Conservation (phyloP, 1,140 invertebrate species). For the Drosophila repleta region DNA sequence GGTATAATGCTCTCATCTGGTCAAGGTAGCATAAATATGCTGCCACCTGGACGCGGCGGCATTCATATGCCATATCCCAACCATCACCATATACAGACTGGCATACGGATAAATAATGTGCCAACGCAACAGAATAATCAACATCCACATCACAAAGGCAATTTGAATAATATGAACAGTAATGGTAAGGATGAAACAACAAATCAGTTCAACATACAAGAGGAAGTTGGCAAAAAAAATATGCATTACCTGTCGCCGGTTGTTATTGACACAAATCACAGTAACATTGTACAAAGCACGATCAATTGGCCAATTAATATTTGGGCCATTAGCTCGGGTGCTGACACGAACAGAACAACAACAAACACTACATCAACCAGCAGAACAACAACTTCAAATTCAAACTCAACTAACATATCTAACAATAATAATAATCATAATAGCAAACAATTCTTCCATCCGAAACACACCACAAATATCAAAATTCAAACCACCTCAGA, state of each 20-base stretch:
- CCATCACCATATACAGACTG: slow-evolving; percentile 76
- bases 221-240: slow-evolving; percentile 33
- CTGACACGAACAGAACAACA: neutral
- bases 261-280: slow-evolving; percentile 62
- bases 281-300: slow-evolving; percentile 67
- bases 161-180: slow-evolving; percentile 52
- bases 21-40: slow-evolving; percentile 75
- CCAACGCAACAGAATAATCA: slow-evolving; percentile 75
- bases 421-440: slow-evolving; percentile 34
- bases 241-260: slow-evolving; percentile 42
- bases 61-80: slow-evolving; percentile 62
- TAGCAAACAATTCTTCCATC: slow-evolving; percentile 33
- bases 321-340: slow-evolving; percentile 15
- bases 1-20: slow-evolving; percentile 63
- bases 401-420: slow-evolving; percentile 61
- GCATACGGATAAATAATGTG: slow-evolving; percentile 83
- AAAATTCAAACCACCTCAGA: slow-evolving; percentile 65
- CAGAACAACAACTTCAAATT: neutral
- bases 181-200: slow-evolving; percentile 63
- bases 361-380: slow-evolving; percentile 14
- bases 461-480: slow-evolving; percentile 55
- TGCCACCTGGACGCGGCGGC: slow-evolving; percentile 60
- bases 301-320: slow-evolving; percentile 53
- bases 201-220: slow-evolving; percentile 26
- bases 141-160: slow-evolving; percentile 64